Evolutionary conservation across 2,113 vertebrate genomes (phyloP), one percentile per base, ranked within the genome.

Genomic region (Leucopternis melanops): DNA sequence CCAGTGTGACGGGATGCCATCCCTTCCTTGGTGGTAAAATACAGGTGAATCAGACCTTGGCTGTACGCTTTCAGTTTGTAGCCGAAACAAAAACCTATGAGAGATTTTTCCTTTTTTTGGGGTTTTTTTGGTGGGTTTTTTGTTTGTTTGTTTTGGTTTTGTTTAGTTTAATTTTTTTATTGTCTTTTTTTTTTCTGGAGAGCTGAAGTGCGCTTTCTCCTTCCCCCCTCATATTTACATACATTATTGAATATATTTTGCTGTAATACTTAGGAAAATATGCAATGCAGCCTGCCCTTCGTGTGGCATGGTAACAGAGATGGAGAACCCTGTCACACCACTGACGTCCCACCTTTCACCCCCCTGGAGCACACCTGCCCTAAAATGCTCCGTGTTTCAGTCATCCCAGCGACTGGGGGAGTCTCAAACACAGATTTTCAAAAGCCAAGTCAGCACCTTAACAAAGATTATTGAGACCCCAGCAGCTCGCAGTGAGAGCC

Each of bases 341-440:
- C 58, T 2, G 7, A 10, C 0, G 0, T 32, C 59, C 93, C 72
- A 20, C 62, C 55, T 14, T 47, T 47, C 71, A 16, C 34, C 27
- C 47, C 36, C 29, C 31, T 3, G 8, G 4, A 16, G 22, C 62
- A 25, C 4, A 0, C 72, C 62, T 38, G 75, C 63, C 61, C 55
- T 25, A 38, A 21, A 40, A 62, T 16, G 0, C 59, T 17, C 57
- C 1, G 0, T 3, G 4, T 34, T 54, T 50, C 5, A 1, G 13
- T 31, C 80, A 27, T 27, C 13, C 38, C 13, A 0, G 36, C 2
- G 21, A 16, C 19, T 0, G 0, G 4, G 5, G 25, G 38, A 54
- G 6, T 3, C 88, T 82, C 57, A 62, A 25, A 83, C 3, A 16
- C 49, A 26, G 61, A 1, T n/a, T 75, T n/a, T 38, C n/a, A 83